phyloP scores from a whole-genome alignment of 2,797 vertebrate species.

The Brachymystax lenok region DNA sequence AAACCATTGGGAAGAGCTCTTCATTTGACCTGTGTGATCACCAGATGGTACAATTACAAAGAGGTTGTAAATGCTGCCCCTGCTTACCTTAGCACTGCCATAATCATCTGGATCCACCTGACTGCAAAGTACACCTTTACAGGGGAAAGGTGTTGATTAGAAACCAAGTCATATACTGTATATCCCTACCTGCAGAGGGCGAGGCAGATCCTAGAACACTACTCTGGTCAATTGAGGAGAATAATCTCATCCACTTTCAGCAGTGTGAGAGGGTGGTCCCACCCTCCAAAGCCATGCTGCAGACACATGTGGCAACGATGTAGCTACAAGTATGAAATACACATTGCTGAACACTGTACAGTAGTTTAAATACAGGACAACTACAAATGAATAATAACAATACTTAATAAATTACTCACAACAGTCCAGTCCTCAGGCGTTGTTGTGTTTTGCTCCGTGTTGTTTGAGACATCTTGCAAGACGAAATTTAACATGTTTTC shows the following conservation, averaged over 20 bases:
- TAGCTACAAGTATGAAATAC: background rate
- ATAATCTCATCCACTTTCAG: too few relatives aligned
- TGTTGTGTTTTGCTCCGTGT: slow-evolving; percentile 48
- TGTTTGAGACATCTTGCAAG: slow-evolving; percentile 24
- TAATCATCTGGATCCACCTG: slow-evolving; percentile 68
- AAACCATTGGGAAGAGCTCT: background rate
- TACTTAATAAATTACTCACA: slow-evolving; percentile 49
- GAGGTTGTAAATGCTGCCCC: background rate
- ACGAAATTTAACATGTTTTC: background rate
- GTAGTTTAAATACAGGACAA: background rate
- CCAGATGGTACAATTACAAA: background rate
- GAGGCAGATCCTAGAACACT: background rate
- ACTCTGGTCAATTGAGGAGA: background rate
- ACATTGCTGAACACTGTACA: background rate
- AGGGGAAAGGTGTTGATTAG: background rate
- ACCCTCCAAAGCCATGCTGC: background rate
- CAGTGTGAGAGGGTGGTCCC: background rate
- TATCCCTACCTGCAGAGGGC: background rate
- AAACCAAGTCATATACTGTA: background rate
- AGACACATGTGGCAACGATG: background rate
- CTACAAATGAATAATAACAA: background rate
- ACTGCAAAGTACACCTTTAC: slow-evolving; percentile 64
- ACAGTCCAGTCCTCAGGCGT: slow-evolving; percentile 57
- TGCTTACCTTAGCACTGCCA: slow-evolving; percentile 71
- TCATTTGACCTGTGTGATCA: background rate